These are phyloP conservation scores for Spisula solida DNA, from an alignment of 2,888 invertebrate genomes.

Conservation along the genomic window DNA sequence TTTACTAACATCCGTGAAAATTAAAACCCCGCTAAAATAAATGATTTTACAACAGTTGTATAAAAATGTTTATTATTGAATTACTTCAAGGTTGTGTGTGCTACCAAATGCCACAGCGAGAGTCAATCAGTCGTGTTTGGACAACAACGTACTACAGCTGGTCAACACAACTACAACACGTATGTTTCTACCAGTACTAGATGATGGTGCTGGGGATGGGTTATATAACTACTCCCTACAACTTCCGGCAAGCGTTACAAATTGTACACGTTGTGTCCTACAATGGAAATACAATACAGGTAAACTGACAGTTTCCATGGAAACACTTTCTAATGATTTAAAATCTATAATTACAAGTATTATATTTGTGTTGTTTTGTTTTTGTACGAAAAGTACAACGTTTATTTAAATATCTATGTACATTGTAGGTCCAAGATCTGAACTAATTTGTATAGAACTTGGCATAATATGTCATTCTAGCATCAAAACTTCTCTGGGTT, in stretches of 20 bases:
- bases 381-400: too few relatives aligned
- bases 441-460: too few relatives aligned
- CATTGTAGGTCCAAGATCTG: too few relatives aligned
- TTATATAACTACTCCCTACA: not conserved
- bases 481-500: too few relatives aligned
- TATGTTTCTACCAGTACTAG: not conserved
- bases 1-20: too few relatives aligned
- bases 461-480: too few relatives aligned
- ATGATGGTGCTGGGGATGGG: not conserved
- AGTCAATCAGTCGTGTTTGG: not conserved
- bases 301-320: not conserved
- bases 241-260: constrained; percentile 24
- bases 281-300: constrained; percentile 48
- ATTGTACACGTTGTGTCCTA: constrained; percentile 35
- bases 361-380: too few relatives aligned
- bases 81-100: not conserved
- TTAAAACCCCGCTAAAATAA: too few relatives aligned
- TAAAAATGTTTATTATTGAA: not conserved
- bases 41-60: too few relatives aligned
- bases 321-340: too few relatives aligned
- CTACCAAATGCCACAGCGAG: not conserved
- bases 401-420: too few relatives aligned
- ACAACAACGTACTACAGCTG: not conserved
- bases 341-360: too few relatives aligned
- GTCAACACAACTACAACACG: not conserved